Percentiles rank a stretch among this genome's conserved stretches.
Evolutionary conservation across 2,797 vertebrate species (phyloP).

Genomic region (Coregonus ussuriensis): DNA sequence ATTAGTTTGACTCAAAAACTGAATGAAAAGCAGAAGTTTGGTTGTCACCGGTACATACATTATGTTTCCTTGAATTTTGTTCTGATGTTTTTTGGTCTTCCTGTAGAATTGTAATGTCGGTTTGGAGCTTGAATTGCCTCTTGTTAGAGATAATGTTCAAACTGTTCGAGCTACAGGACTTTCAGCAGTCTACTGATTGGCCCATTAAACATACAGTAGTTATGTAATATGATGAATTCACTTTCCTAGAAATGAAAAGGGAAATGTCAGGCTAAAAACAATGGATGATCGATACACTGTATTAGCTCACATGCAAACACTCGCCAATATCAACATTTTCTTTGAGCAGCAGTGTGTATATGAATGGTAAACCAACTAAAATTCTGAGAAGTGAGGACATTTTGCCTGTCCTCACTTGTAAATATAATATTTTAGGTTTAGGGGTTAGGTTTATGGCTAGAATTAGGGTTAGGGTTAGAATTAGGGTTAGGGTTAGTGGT

Average conservation of each 20-base stretch:
- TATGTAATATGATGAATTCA: conserved; percentile 14
- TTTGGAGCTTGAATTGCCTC: no score
- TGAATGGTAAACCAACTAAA: no score
- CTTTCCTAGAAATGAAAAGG: conserved; percentile 10
- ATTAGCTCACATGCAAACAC: conserved; percentile 18
- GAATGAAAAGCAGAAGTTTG: background rate
- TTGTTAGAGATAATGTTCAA: no score
- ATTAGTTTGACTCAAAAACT: background rate
- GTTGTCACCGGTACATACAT: background rate
- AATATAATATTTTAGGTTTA: no score
- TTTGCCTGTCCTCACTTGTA: no score
- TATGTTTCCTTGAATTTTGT: background rate
- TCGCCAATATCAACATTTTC: conserved; percentile 15
- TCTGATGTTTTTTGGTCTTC: background rate
- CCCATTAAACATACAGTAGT: background rate
- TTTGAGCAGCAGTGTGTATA: conserved; percentile 7
- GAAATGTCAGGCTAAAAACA: conserved; percentile 15
- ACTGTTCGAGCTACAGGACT: no score
- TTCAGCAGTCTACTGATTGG: background rate
- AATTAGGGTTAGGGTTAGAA: no score
- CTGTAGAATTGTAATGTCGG: background rate
- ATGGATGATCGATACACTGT: conserved; percentile 9
- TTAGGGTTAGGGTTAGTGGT: no score
- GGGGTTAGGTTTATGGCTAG: no score
- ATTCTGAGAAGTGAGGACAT: no score